Evolutionary conservation across 2,113 vertebrate species (phyloP).

Genomic region (Sorex araneus): DNA sequence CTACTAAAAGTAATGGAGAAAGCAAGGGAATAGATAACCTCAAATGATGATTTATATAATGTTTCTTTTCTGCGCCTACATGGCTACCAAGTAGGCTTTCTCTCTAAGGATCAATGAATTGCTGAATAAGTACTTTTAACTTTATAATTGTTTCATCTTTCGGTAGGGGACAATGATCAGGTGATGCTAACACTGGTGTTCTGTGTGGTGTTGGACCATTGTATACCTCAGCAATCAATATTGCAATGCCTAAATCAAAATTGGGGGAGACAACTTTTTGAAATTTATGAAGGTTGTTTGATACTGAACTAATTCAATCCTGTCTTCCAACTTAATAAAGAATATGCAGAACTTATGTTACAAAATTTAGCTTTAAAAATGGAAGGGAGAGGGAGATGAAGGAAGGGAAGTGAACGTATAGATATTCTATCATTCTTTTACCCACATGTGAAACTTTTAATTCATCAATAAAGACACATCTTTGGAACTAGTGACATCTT

Average conservation of each 20-base stretch:
- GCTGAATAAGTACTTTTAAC: neutral
- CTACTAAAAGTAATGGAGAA: conserved; percentile 17
- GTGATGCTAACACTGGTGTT: too few species aligned
- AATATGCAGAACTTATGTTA: conserved; percentile 8
- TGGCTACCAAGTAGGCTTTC: conserved; percentile 40
- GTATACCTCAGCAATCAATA: too few species aligned
- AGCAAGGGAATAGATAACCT: neutral
- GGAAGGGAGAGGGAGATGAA: neutral
- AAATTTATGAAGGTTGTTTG: conserved; percentile 25
- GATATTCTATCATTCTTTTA: too few species aligned
- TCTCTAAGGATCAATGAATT: conserved; percentile 1
- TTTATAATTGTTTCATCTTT: too few species aligned
- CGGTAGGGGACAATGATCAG: too few species aligned
- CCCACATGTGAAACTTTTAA: neutral
- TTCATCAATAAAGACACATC: neutral
- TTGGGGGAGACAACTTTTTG: too few species aligned
- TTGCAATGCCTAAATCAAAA: too few species aligned
- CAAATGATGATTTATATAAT: neutral
- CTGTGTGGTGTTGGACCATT: too few species aligned
- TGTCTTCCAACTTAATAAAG: conserved; percentile 14
- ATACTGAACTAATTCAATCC: neutral
- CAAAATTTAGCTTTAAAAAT: neutral
- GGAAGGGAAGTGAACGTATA: too few species aligned
- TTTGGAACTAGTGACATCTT: neutral
- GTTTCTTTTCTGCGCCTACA: conserved; percentile 6